A percentile compares a stretch with the other conserved stretches of the same genome.
These are phyloP conservation scores for Gnathonemus longibarbis DNA, from an alignment of 2,113 vertebrate genomes.

Conservation along the genomic window DNA sequence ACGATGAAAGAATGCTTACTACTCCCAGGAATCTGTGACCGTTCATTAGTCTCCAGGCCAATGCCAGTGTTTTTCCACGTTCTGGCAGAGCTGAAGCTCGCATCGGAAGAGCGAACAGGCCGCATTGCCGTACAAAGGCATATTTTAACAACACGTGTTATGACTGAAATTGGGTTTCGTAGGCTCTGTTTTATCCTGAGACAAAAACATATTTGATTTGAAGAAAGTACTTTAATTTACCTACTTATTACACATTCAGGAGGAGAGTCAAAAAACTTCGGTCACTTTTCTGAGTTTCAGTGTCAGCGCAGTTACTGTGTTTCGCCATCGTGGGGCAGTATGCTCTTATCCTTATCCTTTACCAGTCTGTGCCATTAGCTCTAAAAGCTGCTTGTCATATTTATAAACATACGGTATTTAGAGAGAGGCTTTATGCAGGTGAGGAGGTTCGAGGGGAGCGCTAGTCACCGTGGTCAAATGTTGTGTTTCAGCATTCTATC, in stretches of 20 bases:
- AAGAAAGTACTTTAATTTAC: background rate
- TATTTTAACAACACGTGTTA: background rate
- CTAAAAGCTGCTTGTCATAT: background rate
- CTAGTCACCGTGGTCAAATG: background rate
- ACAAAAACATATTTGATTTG: background rate
- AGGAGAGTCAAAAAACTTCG: background rate
- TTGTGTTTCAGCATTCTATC: background rate
- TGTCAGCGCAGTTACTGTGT: background rate
- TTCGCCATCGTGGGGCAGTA: background rate
- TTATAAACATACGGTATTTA: background rate
- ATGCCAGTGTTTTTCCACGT: background rate
- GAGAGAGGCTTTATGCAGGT: background rate
- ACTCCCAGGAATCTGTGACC: background rate
- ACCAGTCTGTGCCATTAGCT: background rate
- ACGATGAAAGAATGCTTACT: background rate
- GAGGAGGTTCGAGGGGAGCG: background rate
- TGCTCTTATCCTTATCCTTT: background rate
- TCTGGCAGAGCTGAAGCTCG: too few relatives aligned
- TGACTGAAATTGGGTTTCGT: background rate
- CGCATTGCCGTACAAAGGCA: background rate
- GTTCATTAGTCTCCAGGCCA: background rate
- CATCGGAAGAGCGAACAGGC: background rate
- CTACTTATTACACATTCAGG: background rate
- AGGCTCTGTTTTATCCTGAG: background rate
- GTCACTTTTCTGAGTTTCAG: background rate